phyloP scores from a whole-genome alignment of 2,113 vertebrate species.

The Otolemur garnettii region DNA sequence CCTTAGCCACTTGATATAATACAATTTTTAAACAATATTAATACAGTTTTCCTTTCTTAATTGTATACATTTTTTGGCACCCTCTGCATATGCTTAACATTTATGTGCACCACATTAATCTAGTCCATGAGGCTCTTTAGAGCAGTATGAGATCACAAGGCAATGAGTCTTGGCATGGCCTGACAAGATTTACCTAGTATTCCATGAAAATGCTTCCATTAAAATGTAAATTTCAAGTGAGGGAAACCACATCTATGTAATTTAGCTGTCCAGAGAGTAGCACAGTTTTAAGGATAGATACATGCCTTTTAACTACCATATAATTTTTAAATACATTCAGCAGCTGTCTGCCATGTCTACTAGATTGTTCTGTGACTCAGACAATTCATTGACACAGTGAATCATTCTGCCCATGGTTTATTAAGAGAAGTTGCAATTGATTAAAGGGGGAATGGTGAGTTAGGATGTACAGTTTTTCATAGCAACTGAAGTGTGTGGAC shows the following conservation, averaged over 20 bases:
- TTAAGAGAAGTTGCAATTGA: neutral
- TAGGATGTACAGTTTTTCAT: neutral
- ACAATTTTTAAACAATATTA: too few species aligned
- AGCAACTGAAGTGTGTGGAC: neutral
- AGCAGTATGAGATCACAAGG: neutral
- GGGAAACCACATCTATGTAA: neutral
- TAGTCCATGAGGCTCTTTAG: neutral
- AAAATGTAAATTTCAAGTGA: conserved; percentile 23
- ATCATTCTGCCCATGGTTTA: conserved; percentile 15
- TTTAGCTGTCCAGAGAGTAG: neutral
- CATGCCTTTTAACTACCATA: neutral
- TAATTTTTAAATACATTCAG: neutral
- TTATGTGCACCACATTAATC: neutral
- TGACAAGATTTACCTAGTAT: neutral
- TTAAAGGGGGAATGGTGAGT: neutral
- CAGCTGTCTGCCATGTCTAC: neutral
- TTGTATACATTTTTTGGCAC: too few species aligned
- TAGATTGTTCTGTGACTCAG: neutral
- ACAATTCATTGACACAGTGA: neutral
- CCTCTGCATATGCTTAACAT: neutral
- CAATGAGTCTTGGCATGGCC: neutral
- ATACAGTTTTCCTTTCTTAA: too few species aligned
- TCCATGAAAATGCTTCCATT: conserved; percentile 6
- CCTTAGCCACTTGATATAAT: too few species aligned
- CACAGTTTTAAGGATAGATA: neutral